Conservation (phyloP, 2,113 vertebrate genomes). For the Baryphthengus martii region DNA sequence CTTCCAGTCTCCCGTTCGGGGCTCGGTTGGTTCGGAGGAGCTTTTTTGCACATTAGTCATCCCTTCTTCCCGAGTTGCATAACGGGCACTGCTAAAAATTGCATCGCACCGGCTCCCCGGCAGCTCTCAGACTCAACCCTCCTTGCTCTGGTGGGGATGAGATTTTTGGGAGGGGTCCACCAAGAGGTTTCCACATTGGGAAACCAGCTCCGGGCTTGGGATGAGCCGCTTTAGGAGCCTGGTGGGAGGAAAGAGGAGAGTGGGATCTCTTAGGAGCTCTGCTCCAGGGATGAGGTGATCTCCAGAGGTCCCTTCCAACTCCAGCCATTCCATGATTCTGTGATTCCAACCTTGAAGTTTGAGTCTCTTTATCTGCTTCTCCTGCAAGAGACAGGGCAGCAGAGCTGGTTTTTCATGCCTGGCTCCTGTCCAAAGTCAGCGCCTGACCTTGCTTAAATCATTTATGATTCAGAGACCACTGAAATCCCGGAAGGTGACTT, state of each 20-base stretch:
- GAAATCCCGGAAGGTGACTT: neutral
- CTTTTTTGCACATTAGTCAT: constrained; percentile 63
- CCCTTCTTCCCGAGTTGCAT: constrained; percentile 65
- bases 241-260: neutral
- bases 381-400: neutral
- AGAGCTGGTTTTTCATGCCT: neutral
- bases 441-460: neutral
- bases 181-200: neutral
- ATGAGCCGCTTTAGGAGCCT: neutral
- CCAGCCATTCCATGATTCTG: neutral
- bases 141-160: neutral
- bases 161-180: neutral
- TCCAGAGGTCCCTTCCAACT: neutral
- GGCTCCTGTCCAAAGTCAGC: neutral
- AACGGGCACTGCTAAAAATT: constrained; percentile 74
- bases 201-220: neutral
- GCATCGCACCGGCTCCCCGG: constrained; percentile 34
- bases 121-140: constrained; percentile 50
- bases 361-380: neutral
- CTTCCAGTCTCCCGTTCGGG: constrained; percentile 33
- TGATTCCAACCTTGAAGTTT: neutral
- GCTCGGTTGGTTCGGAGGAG: constrained; percentile 36
- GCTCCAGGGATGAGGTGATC: neutral
- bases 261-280: neutral
- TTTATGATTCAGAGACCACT: neutral